Conservation (phyloP, 2,888 invertebrate species). For the Tetrapedia diversipes region DNA sequence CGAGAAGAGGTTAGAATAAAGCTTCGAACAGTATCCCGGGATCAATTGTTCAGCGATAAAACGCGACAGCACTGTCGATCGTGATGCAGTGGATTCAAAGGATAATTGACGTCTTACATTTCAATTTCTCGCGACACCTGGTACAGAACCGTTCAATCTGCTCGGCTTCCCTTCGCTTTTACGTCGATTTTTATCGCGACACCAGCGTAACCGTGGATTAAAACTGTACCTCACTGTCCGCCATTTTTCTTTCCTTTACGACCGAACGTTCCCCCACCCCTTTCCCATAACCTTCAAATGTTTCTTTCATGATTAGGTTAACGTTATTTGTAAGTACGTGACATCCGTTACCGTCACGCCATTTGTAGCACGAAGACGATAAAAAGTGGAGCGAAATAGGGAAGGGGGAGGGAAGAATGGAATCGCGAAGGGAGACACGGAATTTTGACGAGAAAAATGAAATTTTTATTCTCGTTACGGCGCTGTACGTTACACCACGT, state of each 20-base stretch:
- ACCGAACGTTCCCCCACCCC: no score
- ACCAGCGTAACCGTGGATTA: not conserved
- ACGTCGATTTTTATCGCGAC: constrained; percentile 14
- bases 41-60: not conserved
- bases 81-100: not conserved
- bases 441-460: not conserved
- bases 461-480: constrained; percentile 1
- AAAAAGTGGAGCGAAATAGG: not conserved
- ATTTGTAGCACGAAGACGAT: not conserved
- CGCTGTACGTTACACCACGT: not conserved
- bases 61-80: not conserved
- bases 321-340: constrained; percentile 18
- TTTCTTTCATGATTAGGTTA: constrained; percentile 28
- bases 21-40: not conserved
- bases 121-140: constrained; percentile 6
- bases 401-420: not conserved
- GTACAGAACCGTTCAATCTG: constrained; percentile 2
- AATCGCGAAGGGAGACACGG: not conserved
- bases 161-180: no score
- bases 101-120: constrained; percentile 1
- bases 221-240: not conserved
- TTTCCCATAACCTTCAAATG: constrained; percentile 8
- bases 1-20: no score
- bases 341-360: not conserved
- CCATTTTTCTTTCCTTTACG: not conserved